A percentile compares a stretch with the other conserved stretches of the same genome.
phyloP scores from a whole-genome alignment of 2,113 vertebrate species.

The Apteryx mantelli region DNA sequence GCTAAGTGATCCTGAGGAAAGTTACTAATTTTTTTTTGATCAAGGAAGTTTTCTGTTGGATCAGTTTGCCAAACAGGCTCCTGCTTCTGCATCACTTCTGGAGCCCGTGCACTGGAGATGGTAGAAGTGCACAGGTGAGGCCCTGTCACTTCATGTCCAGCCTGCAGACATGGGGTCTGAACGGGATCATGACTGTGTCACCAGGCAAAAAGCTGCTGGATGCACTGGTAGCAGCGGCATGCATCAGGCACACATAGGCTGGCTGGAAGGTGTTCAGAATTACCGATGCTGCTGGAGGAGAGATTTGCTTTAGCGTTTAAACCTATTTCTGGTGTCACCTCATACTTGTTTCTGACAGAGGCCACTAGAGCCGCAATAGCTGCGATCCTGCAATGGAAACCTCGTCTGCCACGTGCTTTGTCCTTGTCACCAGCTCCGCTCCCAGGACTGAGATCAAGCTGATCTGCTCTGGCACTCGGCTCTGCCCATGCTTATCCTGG shows the following conservation, averaged over 20 bases:
- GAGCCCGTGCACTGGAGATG: not conserved
- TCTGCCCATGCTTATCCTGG: not conserved
- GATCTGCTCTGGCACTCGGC: not conserved
- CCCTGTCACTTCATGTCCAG: rapidly evolving
- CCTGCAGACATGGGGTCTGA: not conserved
- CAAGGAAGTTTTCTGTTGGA: not conserved
- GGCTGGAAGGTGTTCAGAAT: rapidly evolving
- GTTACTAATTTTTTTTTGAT: not conserved
- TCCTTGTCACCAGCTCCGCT: not conserved
- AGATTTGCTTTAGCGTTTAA: not conserved
- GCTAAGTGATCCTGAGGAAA: not conserved
- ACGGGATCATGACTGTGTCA: not conserved
- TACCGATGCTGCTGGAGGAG: too few species aligned
- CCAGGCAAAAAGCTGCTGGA: not conserved
- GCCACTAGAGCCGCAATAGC: not conserved
- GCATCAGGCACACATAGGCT: rapidly evolving
- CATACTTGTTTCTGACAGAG: not conserved
- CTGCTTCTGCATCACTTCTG: not conserved
- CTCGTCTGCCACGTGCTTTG: not conserved
- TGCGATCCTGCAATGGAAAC: not conserved
- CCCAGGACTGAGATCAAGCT: not conserved
- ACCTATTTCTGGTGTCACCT: not conserved
- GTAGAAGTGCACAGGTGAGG: not conserved
- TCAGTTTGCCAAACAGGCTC: not conserved
- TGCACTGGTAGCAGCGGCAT: not conserved